Evolutionary conservation across 2,888 invertebrate species (phyloP), one percentile per base, ranked within the genome.

Genomic region (Caenorhabditis angaria): DNA sequence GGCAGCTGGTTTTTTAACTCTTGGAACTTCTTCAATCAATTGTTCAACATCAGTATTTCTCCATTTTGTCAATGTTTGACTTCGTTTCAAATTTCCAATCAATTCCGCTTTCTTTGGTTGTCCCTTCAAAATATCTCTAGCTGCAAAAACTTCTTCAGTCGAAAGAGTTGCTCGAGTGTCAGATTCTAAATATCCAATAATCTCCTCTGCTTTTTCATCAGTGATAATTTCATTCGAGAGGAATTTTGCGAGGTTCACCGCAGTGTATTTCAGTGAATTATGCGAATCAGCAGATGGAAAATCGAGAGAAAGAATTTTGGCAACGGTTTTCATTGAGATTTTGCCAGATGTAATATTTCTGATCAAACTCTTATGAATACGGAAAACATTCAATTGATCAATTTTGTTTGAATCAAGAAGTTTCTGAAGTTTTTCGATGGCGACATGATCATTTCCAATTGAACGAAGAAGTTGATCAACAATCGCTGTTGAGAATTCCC

Each of bases 11-110:
- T 69, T 47, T 35, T 50, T 29, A 56, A 73, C 64, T 4, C 41
- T 54, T 0, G 22, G 27, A 4, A 67, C 53, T 47, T 73, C 73
- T 18, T 28, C 24, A 4, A 73, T 54, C 24, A 73, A 57, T 0
- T 73, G 50, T 25, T 47, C 41, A 3, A 72, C 61, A 0, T 22
- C 24, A 22, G 50, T 61, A 4, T 41, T 35, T 47, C 29, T 61
- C 72, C 72, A 72, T 59, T 68, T 53, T 12, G 50, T 56, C 65
- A 68, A 55, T n/a, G 73, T 73, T n/a, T 59, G 63, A 61, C 72
- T 74, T 22, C 61, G 69, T 22, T 55, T 48, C 25, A 74, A 60
- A 29, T 57, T 65, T 47, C 58, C 58, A 28, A 74, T 60, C n/a
- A 70, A 12, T 24, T 62, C 69, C 1, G 50, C 57, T 35, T 74